These are phyloP conservation scores for Nylanderia fulva DNA, from an alignment of 1,140 invertebrate species.

Conservation along the genomic window DNA sequence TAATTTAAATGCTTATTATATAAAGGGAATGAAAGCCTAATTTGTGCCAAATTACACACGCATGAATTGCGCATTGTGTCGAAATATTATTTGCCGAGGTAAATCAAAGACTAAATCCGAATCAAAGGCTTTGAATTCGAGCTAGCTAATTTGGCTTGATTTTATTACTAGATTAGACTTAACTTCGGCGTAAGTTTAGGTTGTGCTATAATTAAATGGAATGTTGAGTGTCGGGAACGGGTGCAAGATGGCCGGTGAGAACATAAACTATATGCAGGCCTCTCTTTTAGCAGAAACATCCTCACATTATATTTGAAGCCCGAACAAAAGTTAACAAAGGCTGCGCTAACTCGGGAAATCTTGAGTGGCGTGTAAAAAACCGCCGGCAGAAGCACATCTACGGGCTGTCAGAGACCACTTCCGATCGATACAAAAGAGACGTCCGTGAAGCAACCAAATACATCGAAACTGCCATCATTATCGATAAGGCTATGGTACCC, in stretches of 20 bases:
- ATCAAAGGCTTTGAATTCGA: slow-evolving; percentile 7
- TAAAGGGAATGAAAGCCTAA: neutral
- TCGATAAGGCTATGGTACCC: slow-evolving; percentile 96
- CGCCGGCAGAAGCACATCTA: slow-evolving; percentile 89
- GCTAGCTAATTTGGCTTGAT: slow-evolving; percentile 31
- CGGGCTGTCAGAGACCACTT: slow-evolving; percentile 85
- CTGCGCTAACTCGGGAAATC: slow-evolving; percentile 92
- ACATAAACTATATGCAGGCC: slow-evolving; percentile 84
- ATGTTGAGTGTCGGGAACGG: slow-evolving; percentile 10
- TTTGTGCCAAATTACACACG: neutral
- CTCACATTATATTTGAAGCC: slow-evolving; percentile 97
- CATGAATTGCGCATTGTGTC: neutral
- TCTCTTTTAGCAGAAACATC: slow-evolving; percentile 96
- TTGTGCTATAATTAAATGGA: slow-evolving; percentile 49
- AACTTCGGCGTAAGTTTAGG: slow-evolving; percentile 34
- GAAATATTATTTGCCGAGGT: neutral
- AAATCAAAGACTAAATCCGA: slow-evolving; percentile 28
- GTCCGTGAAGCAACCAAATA: slow-evolving; percentile 95
- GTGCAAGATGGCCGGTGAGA: slow-evolving; percentile 40
- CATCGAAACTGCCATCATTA: slow-evolving; percentile 96
- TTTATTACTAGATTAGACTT: slow-evolving; percentile 42
- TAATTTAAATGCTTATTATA: neutral
- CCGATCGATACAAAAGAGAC: slow-evolving; percentile 89
- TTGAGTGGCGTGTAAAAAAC: slow-evolving; percentile 90
- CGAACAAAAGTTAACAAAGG: slow-evolving; percentile 94